Base-by-base conservation (phyloP, 53 echinoderm and acorn worm species). In the Holothuria leucospilota region DNA sequence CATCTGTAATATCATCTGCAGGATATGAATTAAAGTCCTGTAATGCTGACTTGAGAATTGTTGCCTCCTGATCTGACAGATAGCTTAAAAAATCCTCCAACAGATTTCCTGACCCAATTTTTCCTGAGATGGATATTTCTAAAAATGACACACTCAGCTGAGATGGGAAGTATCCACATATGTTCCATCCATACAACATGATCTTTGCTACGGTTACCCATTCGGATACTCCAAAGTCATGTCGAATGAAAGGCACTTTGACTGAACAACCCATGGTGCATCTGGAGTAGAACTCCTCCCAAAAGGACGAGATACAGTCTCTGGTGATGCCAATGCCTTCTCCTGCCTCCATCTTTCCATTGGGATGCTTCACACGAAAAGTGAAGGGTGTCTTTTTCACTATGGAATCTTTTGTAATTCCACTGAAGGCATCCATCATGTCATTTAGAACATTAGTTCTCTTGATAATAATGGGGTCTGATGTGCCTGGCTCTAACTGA, bases 161-260 rank as follows among this genome's bases (percentile, higher is more conserved):
- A 18, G 49, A 81, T 41, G 90, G 90, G 29, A 86, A 90, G 40
- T 85, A 90, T 39, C 71, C 71, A 49, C 85, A 85, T 28, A 69
- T 59, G n/a, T 80, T 68, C 61, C 79, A 90, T 39, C 86, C 90
- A 68, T 85, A 78, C 46, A 86, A 79, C 38, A 90, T 78, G 8
- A 90, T 80, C 69, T 86, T 90, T 11, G 86, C 90, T 25, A 62
- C 29, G 6, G 86, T 68, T 69, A 67, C 8, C 86, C 86, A 90
- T 41, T 90, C 74, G 6, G 64, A 66, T 25, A 39, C 79, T 16
- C 69, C 42, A 85, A 80, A 59, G 13, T 71, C 80, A 62, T 90
- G 81, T 38, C 87, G 63, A 29, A 82, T 38, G 51, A 41, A 86
- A 8, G 91, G 87, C 5, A 91, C 86, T 83, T 90, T 90, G 59